Conservation (phyloP, 2,113 vertebrate genomes). For the Atherinomorus stipes region DNA sequence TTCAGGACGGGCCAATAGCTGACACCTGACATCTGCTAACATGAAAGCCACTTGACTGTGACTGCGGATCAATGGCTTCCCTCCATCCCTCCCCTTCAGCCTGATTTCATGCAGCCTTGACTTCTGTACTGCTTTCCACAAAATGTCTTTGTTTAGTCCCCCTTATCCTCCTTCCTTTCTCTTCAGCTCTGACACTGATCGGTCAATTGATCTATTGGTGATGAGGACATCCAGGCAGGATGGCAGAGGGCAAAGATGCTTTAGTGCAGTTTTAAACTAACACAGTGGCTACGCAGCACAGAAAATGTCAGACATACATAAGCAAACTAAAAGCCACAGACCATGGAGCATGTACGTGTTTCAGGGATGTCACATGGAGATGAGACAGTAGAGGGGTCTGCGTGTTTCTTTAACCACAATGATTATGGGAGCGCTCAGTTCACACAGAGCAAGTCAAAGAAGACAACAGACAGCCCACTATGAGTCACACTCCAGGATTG, state of each 20-base stretch:
- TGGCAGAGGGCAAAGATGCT: conserved; percentile 40
- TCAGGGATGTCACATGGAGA: conserved; percentile 58
- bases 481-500: conserved; percentile 47
- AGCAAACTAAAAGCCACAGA: conserved; percentile 63
- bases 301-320: conserved; percentile 59
- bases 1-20: conserved; percentile 74
- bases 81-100: conserved; percentile 28
- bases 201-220: conserved; percentile 67
- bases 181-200: conserved; percentile 46
- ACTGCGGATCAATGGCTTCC: conserved; percentile 66
- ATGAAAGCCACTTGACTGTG: conserved; percentile 77
- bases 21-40: conserved; percentile 82
- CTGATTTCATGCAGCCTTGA: conserved; percentile 46
- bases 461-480: conserved; percentile 70
- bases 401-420: conserved; percentile 62
- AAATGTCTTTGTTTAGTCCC: conserved; percentile 51
- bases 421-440: conserved; percentile 49
- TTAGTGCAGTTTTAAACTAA: conserved; percentile 31
- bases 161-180: conserved; percentile 19
- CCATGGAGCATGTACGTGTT: conserved; percentile 44
- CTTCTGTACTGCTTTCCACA: conserved; percentile 41
- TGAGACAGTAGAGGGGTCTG: conserved; percentile 65
- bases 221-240: conserved; percentile 40
- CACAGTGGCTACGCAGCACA: conserved; percentile 31
- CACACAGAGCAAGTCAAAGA: conserved; percentile 61